Conservation (phyloP, 2,888 invertebrate genomes). For the Lissonota sp. region DNA sequence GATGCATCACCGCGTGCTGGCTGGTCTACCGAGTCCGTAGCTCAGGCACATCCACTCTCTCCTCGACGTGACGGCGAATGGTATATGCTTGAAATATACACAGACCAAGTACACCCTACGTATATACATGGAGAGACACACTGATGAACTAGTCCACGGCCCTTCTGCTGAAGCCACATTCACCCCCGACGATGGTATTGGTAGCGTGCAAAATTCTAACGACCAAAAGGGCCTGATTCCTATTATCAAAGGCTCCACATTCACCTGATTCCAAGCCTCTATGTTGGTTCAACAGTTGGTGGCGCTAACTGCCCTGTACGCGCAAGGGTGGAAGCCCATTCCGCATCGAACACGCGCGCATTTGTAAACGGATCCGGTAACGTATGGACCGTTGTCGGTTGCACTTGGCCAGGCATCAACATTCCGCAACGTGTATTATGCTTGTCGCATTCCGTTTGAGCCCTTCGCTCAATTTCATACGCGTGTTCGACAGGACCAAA, state of each 20-base stretch:
- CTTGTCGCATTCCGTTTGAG: not conserved
- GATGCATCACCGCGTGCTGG: constrained; percentile 77
- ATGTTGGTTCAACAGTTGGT: no score
- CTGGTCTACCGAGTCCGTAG: constrained; percentile 74
- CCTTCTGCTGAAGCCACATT: constrained; percentile 24
- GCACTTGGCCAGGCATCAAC: constrained; percentile 49
- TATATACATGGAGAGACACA: constrained; percentile 24
- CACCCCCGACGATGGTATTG: constrained; percentile 4
- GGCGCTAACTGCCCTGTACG: no score
- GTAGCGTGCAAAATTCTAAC: not conserved
- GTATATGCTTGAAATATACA: constrained; percentile 48
- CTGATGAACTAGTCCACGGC: constrained; percentile 14
- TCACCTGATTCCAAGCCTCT: no score
- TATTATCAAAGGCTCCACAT: no score
- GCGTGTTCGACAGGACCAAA: not conserved
- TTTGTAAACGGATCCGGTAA: constrained; percentile 45
- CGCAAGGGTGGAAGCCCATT: not conserved
- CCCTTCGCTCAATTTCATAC: not conserved
- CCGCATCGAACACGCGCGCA: constrained; percentile 26
- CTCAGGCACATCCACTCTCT: constrained; percentile 62
- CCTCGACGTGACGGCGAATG: constrained; percentile 48
- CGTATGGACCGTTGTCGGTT: constrained; percentile 49
- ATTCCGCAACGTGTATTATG: constrained; percentile 39
- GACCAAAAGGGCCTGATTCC: no score
- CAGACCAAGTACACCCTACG: constrained; percentile 10